Base-by-base conservation (phyloP, 2,888 invertebrate genomes). In the Magallana nippona region DNA sequence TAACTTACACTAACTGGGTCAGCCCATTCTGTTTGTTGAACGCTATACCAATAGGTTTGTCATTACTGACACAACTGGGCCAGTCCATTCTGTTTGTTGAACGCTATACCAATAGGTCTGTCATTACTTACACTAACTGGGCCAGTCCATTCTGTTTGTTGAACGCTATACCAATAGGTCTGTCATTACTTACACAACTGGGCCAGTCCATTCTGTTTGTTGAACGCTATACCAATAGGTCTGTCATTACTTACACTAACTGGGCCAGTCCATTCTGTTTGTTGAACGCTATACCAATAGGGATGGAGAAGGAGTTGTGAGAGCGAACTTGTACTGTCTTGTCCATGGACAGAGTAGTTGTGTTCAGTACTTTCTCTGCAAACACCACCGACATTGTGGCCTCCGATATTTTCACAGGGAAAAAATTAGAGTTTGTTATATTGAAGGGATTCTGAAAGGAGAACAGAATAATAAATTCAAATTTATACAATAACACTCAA, bases 391-490 rank as follows among this genome's bases (percentile, higher is more conserved):
- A 82, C 90, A 93, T 90, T 22, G 87, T 86, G 10, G 89, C 88
- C 27, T 88, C 90, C 1, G 89, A 89, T 22, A 94, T 89, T 79
- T 87, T 88, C n/a, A 94, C 91, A 5, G 92, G 85, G 81, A 93
- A 91, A 88, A 92, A 94, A 88, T 94, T 94, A 79, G 90, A 88
- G 87, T 94, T 94, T 15, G 92, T 91, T 56, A 94, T 89, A 87
- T 94, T 94, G 83, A 93, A 92, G n/a, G 84, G 84, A 87, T 94
- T 94, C 94, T 94, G 91, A 78, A 92, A 90, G 55, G 22, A 77
- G 55, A 83, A 77, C 0, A 8, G 5, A 44, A 44, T 44, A 0
- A 8, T 44, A 44, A 5, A 44, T 44, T 44, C 8, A 44, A 44
- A 44, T 44, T 44, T 8, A 44, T 44, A 44, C 44, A 44, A 44